A percentile compares a stretch with the other conserved stretches of the same genome.
phyloP scores from a whole-genome alignment of 2,797 vertebrate genomes.

The Hephaestus fuliginosus region DNA sequence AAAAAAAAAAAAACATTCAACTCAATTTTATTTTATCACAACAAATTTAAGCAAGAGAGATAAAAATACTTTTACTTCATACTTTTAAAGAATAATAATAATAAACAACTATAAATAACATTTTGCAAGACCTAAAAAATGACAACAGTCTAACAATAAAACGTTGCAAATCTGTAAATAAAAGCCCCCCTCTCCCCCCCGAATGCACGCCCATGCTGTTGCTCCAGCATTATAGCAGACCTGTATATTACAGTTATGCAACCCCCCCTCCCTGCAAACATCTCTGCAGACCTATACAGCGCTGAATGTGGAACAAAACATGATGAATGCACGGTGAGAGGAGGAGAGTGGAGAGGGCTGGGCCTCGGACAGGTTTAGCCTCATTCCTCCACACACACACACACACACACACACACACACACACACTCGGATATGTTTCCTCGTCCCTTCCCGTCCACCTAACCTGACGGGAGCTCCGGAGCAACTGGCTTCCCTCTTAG shows the following conservation, averaged over 20 bases:
- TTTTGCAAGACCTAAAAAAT: no score
- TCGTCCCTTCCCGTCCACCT: conserved; percentile 75
- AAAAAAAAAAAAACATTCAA: no score
- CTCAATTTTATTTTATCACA: no score
- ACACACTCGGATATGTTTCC: conserved; percentile 57
- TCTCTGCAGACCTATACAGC: neutral
- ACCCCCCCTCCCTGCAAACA: conserved; percentile 35
- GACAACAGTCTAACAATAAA: no score
- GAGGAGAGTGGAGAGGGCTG: conserved; percentile 41
- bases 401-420: neutral
- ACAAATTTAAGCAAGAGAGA: no score
- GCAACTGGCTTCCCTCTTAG: conserved; percentile 16
- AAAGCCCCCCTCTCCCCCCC: neutral
- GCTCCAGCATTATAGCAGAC: conserved; percentile 14
- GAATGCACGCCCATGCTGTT: neutral
- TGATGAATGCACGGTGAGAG: no score
- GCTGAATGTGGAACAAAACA: neutral
- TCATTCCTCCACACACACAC: conserved; percentile 68
- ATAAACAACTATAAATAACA: no score
- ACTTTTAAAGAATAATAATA: no score
- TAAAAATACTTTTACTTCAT: no score
- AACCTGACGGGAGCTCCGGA: conserved; percentile 60
- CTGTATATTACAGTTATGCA: conserved; percentile 54
- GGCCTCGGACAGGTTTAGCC: conserved; percentile 75
- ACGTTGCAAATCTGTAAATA: no score